A percentile compares a stretch with the other conserved stretches of the same genome.
Evolutionary conservation across 1,140 invertebrate genomes (phyloP).

Genomic region (Orchesella cincta): DNA sequence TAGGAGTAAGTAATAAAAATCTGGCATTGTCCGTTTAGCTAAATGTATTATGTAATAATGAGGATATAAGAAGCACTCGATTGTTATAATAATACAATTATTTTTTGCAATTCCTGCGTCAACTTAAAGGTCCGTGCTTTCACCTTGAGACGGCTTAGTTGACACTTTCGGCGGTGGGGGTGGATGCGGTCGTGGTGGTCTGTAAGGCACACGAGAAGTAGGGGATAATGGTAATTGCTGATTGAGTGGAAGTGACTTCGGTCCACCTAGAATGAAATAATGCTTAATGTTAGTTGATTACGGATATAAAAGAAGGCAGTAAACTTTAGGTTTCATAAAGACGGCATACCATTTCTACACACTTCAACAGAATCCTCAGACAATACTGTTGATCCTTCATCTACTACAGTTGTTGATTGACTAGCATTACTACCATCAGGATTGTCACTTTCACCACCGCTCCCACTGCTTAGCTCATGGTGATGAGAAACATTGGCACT

Average conservation of each 20-base stretch:
- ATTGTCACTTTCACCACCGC: conserved; percentile 24
- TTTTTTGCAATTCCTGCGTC: too few relatives aligned
- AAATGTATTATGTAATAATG: too few relatives aligned
- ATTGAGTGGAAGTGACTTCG: neutral
- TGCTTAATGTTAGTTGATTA: too few relatives aligned
- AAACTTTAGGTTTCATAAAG: too few relatives aligned
- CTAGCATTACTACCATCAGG: neutral
- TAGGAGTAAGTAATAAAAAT: too few relatives aligned
- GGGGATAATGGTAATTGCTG: neutral
- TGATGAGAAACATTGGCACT: neutral
- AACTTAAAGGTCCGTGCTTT: conserved; percentile 34
- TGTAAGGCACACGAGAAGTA: conserved; percentile 8
- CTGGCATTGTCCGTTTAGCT: too few relatives aligned
- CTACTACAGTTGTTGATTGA: neutral
- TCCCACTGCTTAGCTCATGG: neutral
- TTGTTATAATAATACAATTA: too few relatives aligned
- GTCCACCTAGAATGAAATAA: neutral
- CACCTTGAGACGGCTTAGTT: conserved; percentile 13
- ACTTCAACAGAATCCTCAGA: neutral
- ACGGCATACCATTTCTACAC: neutral
- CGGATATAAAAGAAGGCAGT: too few relatives aligned
- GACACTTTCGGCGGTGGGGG: conserved; percentile 35
- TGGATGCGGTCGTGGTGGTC: conserved; percentile 34
- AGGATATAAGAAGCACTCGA: too few relatives aligned
- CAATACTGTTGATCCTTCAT: neutral